Evolutionary conservation across 2,113 vertebrate genomes (phyloP).

Genomic region (Galemys pyrenaicus): DNA sequence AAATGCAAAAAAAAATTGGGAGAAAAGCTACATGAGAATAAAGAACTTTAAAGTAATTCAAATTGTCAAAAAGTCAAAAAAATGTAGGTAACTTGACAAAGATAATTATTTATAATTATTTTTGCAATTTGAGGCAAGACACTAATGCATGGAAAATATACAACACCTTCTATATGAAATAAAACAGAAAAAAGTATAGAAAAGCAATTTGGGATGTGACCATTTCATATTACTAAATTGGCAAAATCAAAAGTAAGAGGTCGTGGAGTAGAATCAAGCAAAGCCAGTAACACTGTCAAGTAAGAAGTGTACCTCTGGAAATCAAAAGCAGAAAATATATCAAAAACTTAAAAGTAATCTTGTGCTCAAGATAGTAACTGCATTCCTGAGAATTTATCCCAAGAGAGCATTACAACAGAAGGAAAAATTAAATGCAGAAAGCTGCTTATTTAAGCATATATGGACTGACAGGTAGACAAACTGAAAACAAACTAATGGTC

Average conservation of each 20-base stretch:
- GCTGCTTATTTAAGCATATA: background rate
- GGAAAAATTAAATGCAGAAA: background rate
- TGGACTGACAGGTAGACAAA: background rate
- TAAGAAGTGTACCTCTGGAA: background rate
- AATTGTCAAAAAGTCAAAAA: background rate
- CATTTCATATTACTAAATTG: constrained; percentile 20
- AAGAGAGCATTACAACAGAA: background rate
- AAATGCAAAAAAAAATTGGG: background rate
- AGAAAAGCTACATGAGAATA: background rate
- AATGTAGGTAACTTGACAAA: background rate
- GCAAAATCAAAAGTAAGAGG: background rate
- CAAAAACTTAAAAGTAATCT: background rate
- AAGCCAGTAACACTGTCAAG: background rate
- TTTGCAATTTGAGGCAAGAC: background rate
- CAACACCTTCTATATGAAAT: background rate
- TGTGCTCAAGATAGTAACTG: background rate
- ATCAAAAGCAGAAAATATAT: background rate
- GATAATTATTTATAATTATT: background rate
- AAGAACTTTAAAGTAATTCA: background rate
- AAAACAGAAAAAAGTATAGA: background rate
- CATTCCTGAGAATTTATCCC: background rate
- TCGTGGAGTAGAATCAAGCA: background rate
- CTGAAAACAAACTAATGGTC: background rate
- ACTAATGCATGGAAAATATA: background rate
- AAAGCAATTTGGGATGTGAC: background rate